phyloP scores from a whole-genome alignment of 2,888 invertebrate species.

The Hylaea fasciaria region DNA sequence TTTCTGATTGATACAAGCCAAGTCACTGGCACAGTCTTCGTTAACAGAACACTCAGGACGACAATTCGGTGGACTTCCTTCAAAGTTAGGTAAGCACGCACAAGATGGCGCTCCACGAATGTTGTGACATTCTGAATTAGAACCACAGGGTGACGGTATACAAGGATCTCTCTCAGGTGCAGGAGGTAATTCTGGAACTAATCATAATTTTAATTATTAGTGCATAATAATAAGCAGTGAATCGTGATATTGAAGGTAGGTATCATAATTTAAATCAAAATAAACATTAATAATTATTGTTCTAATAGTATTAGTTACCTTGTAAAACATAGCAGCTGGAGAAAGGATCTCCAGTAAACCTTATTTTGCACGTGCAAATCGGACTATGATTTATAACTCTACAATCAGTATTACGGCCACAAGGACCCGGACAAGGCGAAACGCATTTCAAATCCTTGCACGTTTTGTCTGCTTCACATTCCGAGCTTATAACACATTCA shows the following conservation, averaged over 20 bases:
- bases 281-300: too few species aligned
- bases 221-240: background rate
- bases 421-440: constrained; percentile 89
- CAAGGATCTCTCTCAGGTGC: constrained; percentile 84
- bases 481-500: constrained; percentile 89
- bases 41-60: constrained; percentile 88
- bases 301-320: too few species aligned
- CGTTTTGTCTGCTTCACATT: constrained; percentile 86
- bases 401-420: constrained; percentile 89
- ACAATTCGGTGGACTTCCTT: constrained; percentile 88
- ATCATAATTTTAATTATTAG: constrained; percentile 32
- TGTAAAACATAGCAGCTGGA: constrained; percentile 85
- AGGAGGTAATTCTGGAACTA: constrained; percentile 63
- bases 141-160: constrained; percentile 88
- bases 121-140: constrained; percentile 86
- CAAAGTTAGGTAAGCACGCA: constrained; percentile 86
- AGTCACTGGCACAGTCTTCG: constrained; percentile 87
- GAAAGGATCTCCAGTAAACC: constrained; percentile 87
- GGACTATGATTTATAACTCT: constrained; percentile 90
- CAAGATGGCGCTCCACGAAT: constrained; percentile 84
- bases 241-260: too few species aligned
- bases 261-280: too few species aligned
- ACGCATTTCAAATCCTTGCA: constrained; percentile 89
- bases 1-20: constrained; percentile 88
- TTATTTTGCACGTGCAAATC: constrained; percentile 87